Evolutionary conservation across 2,888 invertebrate genomes (phyloP).

Genomic region (Fragum whitleyi): DNA sequence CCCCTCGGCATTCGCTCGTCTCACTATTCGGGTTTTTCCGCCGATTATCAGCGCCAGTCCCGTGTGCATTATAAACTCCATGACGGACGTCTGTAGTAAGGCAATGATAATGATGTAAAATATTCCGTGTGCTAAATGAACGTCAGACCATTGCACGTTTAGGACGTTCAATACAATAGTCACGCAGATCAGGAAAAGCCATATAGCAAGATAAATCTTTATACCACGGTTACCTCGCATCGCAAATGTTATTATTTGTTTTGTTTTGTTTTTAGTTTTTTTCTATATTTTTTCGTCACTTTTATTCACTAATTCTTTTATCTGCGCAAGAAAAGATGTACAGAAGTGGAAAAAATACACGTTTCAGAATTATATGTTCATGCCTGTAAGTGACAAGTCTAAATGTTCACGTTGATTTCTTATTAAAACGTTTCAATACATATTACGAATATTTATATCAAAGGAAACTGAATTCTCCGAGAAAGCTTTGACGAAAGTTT

Average conservation of each 20-base stretch:
- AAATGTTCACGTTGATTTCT: no score
- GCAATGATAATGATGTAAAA: conserved; percentile 73
- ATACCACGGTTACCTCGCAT: background rate
- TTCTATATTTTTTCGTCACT: no score
- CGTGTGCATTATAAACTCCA: conserved; percentile 76
- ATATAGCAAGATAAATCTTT: conserved; percentile 1
- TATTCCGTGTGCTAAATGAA: conserved; percentile 72
- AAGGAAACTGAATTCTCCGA: no score
- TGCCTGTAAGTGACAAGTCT: no score
- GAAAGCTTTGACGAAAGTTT: no score
- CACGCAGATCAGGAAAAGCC: background rate
- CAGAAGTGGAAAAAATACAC: no score
- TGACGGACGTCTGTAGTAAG: conserved; percentile 74
- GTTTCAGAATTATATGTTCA: no score
- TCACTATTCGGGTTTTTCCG: conserved; percentile 64
- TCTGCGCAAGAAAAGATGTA: no score
- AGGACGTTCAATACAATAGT: conserved; percentile 68
- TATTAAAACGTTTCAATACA: no score
- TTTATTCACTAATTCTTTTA: no score
- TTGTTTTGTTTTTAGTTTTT: background rate
- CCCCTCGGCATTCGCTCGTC: conserved; percentile 60
- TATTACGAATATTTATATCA: no score
- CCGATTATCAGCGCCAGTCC: conserved; percentile 72
- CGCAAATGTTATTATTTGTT: background rate
- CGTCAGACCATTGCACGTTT: conserved; percentile 76